Percentiles rank a stretch among this genome's conserved stretches.
Evolutionary conservation across 2,113 vertebrate species (phyloP).

Genomic region (Zootoca vivipara): DNA sequence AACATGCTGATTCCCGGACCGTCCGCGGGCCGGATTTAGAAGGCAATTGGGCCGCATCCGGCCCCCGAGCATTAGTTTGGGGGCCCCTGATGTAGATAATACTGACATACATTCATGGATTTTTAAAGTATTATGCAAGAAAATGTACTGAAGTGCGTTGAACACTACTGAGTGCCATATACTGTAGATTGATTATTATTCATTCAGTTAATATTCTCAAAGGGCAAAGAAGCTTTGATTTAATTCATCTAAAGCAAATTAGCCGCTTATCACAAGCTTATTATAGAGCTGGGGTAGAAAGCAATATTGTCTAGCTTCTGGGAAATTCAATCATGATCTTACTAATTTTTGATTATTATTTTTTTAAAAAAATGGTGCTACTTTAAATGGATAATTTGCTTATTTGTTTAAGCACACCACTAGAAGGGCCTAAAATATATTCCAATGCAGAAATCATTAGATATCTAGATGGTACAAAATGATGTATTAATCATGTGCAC

Average conservation of each 20-base stretch:
- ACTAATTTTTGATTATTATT: neutral
- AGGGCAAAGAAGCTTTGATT: neutral
- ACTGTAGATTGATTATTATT: neutral
- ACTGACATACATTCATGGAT: neutral
- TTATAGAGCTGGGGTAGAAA: slow-evolving; percentile 38
- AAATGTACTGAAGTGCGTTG: neutral
- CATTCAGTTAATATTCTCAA: slow-evolving; percentile 26
- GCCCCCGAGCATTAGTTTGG: too few species aligned
- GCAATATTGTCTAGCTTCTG: neutral
- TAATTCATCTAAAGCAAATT: neutral
- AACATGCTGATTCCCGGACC: too few species aligned
- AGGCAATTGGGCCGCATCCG: too few species aligned
- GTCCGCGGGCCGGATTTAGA: too few species aligned
- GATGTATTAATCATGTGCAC: neutral
- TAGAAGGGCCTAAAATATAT: neutral
- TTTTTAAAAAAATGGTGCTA: too few species aligned
- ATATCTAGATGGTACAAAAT: neutral
- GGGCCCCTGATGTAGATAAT: neutral
- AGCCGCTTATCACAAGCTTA: neutral
- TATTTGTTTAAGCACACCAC: neutral
- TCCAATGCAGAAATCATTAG: neutral
- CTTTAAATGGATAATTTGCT: neutral
- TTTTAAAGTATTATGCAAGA: neutral
- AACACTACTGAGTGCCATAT: neutral
- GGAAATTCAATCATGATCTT: slow-evolving; percentile 21